Evolutionary conservation across 2,113 vertebrate genomes (phyloP).

Genomic region (Odocoileus hemionus): DNA sequence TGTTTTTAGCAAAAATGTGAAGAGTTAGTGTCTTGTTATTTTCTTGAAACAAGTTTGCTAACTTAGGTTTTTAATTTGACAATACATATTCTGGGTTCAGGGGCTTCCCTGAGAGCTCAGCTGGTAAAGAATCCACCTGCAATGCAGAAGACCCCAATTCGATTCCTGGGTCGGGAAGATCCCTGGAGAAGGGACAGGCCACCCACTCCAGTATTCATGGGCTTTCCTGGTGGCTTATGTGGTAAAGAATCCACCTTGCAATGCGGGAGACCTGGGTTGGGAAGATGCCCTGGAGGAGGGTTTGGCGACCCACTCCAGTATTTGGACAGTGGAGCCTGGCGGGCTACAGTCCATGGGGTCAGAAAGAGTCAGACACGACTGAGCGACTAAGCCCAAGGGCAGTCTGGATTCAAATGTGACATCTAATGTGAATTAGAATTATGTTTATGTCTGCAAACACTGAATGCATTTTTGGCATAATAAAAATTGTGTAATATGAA

Average conservation of each 20-base stretch:
- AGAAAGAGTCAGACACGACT: not conserved
- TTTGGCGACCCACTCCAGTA: not conserved
- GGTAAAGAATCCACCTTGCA: not conserved
- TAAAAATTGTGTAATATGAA: constrained; percentile 22
- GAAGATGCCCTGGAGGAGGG: not conserved
- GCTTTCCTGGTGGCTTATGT: not conserved
- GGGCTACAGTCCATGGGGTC: not conserved
- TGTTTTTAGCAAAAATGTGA: not conserved
- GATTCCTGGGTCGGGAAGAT: not conserved
- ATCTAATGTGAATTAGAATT: not conserved
- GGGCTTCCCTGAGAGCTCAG: not conserved
- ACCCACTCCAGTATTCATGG: not conserved
- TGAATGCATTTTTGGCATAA: not conserved
- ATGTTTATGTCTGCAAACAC: not conserved
- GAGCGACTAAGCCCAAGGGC: not conserved
- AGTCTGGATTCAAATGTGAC: not conserved
- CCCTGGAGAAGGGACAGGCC: not conserved
- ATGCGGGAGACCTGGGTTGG: not conserved
- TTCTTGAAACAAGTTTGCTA: not conserved
- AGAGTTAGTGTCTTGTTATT: not conserved
- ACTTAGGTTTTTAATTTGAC: constrained; percentile 1
- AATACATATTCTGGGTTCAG: not conserved
- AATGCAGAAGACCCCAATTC: not conserved
- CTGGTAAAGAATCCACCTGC: not conserved
- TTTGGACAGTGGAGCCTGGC: not conserved